Evolutionary conservation across 2,113 vertebrate genomes (phyloP).

Genomic region (Neolamprologus hecqui): DNA sequence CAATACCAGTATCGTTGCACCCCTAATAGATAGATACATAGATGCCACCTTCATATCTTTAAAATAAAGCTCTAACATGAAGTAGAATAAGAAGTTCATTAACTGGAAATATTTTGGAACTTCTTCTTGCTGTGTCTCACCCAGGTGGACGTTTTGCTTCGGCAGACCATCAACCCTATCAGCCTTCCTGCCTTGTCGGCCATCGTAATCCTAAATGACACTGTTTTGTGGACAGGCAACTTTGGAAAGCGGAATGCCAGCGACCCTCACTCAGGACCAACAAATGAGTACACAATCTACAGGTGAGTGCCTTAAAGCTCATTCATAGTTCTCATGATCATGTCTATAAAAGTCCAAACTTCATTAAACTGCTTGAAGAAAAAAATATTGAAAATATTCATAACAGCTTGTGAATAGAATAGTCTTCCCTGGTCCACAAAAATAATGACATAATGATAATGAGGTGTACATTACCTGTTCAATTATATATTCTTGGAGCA

Average conservation of each 20-base stretch:
- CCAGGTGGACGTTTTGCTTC: constrained; percentile 81
- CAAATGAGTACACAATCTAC: constrained; percentile 91
- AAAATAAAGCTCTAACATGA: background rate
- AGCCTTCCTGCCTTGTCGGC: constrained; percentile 84
- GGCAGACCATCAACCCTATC: constrained; percentile 66
- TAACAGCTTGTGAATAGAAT: background rate
- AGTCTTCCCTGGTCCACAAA: background rate
- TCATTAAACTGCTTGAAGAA: background rate
- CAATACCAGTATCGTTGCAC: background rate
- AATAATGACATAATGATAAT: background rate
- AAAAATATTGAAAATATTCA: background rate
- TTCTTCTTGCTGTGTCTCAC: background rate
- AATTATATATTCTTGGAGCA: background rate
- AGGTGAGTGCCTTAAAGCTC: constrained; percentile 67
- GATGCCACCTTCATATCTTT: background rate
- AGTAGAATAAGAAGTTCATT: background rate
- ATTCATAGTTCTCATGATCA: background rate
- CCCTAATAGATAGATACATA: background rate
- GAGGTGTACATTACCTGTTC: background rate
- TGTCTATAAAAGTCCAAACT: background rate
- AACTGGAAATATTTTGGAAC: background rate
- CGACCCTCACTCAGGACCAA: constrained; percentile 71
- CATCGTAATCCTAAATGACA: constrained; percentile 86
- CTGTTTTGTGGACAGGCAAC: constrained; percentile 90
- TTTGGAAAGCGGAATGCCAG: constrained; percentile 84